Conservation (phyloP, 2,888 invertebrate genomes). For the Cantharis nigra region DNA sequence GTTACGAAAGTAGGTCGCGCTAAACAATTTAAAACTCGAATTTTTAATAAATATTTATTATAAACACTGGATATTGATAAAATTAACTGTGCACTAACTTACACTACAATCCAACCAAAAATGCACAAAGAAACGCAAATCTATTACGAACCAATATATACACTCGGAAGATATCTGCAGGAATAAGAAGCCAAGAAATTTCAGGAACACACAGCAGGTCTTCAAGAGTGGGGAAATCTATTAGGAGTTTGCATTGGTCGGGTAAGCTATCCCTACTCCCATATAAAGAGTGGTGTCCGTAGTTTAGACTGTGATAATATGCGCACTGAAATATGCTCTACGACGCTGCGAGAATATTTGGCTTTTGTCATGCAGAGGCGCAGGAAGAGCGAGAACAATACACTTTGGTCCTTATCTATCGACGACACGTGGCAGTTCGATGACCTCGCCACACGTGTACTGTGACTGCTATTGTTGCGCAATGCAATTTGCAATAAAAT, state of each 20-base stretch:
- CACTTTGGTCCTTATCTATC: constrained; percentile 36
- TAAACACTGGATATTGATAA: neutral
- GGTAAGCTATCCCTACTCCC: constrained; percentile 31
- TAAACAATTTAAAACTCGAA: neutral
- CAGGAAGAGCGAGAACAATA: constrained; percentile 29
- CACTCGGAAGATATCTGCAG: constrained; percentile 32
- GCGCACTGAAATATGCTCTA: constrained; percentile 33
- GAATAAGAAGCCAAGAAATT: constrained; percentile 40
- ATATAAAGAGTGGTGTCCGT: constrained; percentile 20
- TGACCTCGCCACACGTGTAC: constrained; percentile 46
- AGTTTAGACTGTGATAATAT: constrained; percentile 38
- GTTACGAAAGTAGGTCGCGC: constrained; percentile 42
- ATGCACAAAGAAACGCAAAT: constrained; percentile 20
- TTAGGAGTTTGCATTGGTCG: constrained; percentile 36
- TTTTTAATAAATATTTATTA: neutral
- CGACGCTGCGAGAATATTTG: constrained; percentile 35
- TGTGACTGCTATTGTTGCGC: constrained; percentile 34
- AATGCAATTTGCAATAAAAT: constrained; percentile 36
- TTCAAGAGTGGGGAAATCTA: constrained; percentile 32
- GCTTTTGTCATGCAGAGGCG: constrained; percentile 34
- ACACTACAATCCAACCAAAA: constrained; percentile 4
- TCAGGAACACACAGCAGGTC: constrained; percentile 35
- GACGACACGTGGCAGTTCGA: constrained; percentile 47
- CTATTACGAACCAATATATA: constrained; percentile 21
- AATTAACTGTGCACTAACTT: constrained; percentile 15